Conservation (phyloP, 1,140 invertebrate species). For the Drosophila oshimai region DNA sequence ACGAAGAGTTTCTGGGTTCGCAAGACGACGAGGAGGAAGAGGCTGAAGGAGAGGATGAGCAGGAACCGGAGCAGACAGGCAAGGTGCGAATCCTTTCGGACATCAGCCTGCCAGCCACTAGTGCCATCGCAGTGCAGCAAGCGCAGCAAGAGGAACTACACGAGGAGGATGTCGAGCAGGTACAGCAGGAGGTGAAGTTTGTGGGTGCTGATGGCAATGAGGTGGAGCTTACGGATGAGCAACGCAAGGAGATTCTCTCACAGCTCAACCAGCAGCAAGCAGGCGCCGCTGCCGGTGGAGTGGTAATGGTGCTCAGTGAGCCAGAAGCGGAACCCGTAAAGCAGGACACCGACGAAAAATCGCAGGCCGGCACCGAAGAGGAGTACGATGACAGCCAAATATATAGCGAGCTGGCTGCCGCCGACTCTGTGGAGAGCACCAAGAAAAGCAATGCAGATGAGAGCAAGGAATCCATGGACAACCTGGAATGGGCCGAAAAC, state of each 20-base stretch:
- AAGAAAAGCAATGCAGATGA: slow-evolving; percentile 64
- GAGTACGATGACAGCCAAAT: slow-evolving; percentile 78
- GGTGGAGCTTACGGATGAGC: slow-evolving; percentile 75
- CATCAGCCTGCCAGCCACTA: slow-evolving; percentile 80
- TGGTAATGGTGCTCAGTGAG: slow-evolving; percentile 81
- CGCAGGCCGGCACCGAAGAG: slow-evolving; percentile 55
- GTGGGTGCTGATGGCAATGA: slow-evolving; percentile 78
- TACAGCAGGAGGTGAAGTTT: slow-evolving; percentile 70
- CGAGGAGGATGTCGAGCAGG: slow-evolving; percentile 61
- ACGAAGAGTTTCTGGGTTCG: slow-evolving; percentile 83
- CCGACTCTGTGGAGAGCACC: slow-evolving; percentile 43
- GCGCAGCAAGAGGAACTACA: slow-evolving; percentile 51
- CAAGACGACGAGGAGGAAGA: slow-evolving; percentile 79
- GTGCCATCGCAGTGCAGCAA: slow-evolving; percentile 49
- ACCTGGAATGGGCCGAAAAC: slow-evolving; percentile 80
- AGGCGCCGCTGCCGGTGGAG: slow-evolving; percentile 66
- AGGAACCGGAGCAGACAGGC: slow-evolving; percentile 33
- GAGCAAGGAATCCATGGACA: slow-evolving; percentile 73
- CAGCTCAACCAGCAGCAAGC: slow-evolving; percentile 78
- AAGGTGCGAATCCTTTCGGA: slow-evolving; percentile 84
- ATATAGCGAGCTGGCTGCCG: slow-evolving; percentile 60
- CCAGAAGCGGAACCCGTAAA: slow-evolving; percentile 42
- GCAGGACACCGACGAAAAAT: slow-evolving; percentile 49
- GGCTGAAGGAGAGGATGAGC: slow-evolving; percentile 29
- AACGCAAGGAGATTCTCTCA: slow-evolving; percentile 78